A percentile compares a stretch with the other conserved stretches of the same genome.
These are phyloP conservation scores for Malurus elegans DNA, from an alignment of 2,113 vertebrate species.

Conservation along the genomic window DNA sequence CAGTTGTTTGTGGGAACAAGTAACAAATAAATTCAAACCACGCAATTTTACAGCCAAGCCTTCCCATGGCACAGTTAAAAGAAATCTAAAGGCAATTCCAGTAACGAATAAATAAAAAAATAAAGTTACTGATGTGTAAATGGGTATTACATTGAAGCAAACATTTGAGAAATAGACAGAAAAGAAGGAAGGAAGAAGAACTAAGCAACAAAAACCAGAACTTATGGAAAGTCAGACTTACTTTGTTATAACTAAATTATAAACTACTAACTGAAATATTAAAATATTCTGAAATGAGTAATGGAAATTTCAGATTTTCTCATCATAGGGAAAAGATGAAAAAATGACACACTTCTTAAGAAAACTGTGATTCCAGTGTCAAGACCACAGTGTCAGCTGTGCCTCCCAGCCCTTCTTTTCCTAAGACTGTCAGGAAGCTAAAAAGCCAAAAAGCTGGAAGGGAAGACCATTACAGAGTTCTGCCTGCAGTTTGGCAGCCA, in stretches of 20 bases:
- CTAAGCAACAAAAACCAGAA: neutral
- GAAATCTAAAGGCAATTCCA: neutral
- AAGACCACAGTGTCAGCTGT: neutral
- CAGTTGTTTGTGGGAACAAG: neutral
- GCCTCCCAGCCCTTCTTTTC: neutral
- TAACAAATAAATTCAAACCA: neutral
- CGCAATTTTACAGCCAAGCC: neutral
- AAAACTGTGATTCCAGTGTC: neutral
- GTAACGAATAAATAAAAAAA: neutral
- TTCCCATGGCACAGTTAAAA: neutral
- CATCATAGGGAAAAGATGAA: neutral
- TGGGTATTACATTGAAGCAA: neutral
- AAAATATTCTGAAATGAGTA: neutral
- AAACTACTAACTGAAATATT: neutral
- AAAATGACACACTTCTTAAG: neutral
- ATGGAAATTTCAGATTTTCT: neutral
- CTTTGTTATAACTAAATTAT: neutral
- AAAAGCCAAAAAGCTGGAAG: accelerated
- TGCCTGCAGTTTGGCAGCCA: neutral
- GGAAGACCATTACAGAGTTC: neutral
- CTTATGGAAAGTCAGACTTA: neutral
- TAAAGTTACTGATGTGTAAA: neutral
- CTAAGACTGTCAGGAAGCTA: neutral
- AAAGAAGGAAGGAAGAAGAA: neutral
- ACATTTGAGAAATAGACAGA: neutral